Evolutionary conservation across 2,888 invertebrate genomes (phyloP), one percentile per base, ranked within the genome.

Genomic region (Tiliacea citrago): DNA sequence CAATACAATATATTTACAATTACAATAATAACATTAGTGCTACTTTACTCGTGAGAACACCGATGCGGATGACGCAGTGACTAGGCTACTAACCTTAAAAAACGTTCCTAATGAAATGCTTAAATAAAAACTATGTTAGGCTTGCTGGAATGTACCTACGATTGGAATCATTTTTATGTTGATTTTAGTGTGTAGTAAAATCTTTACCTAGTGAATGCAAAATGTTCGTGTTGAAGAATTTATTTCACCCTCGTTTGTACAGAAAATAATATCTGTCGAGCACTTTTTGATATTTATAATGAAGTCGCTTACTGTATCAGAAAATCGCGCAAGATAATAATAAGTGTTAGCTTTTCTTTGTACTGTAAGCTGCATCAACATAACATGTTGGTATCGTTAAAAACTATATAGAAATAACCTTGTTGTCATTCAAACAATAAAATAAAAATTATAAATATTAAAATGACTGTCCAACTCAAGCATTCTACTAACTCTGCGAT

Each of bases 41-140:
- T 88, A 86, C 57, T 21, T 77, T 82, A 82, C 72, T 79, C 77
- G 88, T 88, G 88, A 90, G 83, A 88, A 88, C 86, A 87, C 84
- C 68, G 89, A 89, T 86, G 87, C 90, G 89, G 90, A 90, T 91
- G 92, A 91, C 89, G 89, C 89, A 88, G 93, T 95, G 95, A 95
- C 95, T 95, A 91, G 91, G 90, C 83, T 83, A 85, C 77, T 76
- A 78, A 81, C 69, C 85, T 82, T 83, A 83, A 29, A 83, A 29
- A 29, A 75, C 51, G 51, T 65, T 75, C 60, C 71, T 81, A 82
- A 66, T 75, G 66, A 73, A 77, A 76, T 65, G 77, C 73, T 74
- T 86, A 84, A 86, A 78, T 82, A 62, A 66, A 68, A 73, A 61
- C 78, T 73, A 75, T 53, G 35, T 78, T 77, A 85, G 71, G 78